phyloP scores from a whole-genome alignment of 2,797 vertebrate genomes.

The Sebastolobus altivelis region DNA sequence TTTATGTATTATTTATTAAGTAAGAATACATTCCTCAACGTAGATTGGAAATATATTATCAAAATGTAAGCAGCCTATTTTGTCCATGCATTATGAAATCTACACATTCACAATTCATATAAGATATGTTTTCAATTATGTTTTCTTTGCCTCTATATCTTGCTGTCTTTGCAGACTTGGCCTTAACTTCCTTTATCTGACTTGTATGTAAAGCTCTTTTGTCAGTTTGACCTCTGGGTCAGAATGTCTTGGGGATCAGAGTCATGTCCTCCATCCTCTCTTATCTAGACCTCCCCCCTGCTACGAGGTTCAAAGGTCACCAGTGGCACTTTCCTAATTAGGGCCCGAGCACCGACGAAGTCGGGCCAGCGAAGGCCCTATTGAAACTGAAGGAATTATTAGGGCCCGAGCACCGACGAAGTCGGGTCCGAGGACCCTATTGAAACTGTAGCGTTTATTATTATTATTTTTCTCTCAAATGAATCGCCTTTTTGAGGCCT shows the following conservation, averaged over 20 bases:
- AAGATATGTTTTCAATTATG: background rate
- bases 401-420: no score
- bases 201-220: background rate
- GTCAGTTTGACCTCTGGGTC: constrained; percentile 15
- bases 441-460: no score
- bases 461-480: no score
- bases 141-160: background rate
- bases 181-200: background rate
- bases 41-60: background rate
- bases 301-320: constrained; percentile 28
- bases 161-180: background rate
- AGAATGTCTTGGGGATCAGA: background rate
- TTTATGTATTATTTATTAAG: background rate
- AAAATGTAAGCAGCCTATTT: background rate
- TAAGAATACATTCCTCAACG: background rate
- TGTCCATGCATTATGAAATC: background rate
- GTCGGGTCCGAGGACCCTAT: no score
- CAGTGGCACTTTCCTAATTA: constrained; percentile 15
- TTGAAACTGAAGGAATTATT: no score
- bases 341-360: no score
- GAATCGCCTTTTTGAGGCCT: no score
- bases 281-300: constrained; percentile 1
- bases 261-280: background rate
- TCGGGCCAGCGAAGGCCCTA: no score
- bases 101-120: background rate